Conservation (phyloP, 2,797 vertebrate genomes). For the Phyllotis vaccarum region DNA sequence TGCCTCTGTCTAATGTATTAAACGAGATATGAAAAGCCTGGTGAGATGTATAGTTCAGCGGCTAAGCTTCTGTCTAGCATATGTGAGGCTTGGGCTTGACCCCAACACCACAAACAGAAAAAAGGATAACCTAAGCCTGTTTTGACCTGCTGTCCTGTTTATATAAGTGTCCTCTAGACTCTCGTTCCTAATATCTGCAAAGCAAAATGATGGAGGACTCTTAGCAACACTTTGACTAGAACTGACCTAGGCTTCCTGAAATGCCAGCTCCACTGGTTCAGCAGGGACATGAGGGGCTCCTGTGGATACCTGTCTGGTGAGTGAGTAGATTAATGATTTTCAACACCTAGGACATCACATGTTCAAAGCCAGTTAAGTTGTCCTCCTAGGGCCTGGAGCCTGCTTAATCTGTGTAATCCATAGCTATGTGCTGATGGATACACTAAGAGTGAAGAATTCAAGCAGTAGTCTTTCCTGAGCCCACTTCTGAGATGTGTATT, state of each 20-base stretch:
- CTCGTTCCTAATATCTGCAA: neutral
- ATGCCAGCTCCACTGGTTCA: neutral
- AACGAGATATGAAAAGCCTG: conserved; percentile 57
- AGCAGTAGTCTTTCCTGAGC: neutral
- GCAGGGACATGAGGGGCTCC: neutral
- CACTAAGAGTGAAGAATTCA: neutral
- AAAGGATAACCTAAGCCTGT: conserved; percentile 28
- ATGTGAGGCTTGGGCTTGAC: neutral
- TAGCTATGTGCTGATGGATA: neutral
- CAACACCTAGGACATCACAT: neutral
- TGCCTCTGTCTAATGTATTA: conserved; percentile 36
- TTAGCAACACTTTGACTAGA: conserved; percentile 20
- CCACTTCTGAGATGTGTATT: neutral
- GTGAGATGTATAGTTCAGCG: neutral
- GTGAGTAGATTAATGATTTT: conserved; percentile 2
- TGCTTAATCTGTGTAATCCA: too few relatives aligned
- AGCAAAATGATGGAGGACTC: neutral
- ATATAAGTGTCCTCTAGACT: neutral
- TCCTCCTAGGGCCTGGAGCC: neutral
- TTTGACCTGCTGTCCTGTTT: conserved; percentile 48
- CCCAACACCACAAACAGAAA: neutral
- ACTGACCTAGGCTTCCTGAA: neutral
- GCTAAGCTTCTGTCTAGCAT: neutral
- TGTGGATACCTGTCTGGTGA: neutral
- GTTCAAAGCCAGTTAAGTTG: neutral